These are phyloP conservation scores for Narcine bancroftii DNA, from an alignment of 2,113 vertebrate species.

Conservation along the genomic window DNA sequence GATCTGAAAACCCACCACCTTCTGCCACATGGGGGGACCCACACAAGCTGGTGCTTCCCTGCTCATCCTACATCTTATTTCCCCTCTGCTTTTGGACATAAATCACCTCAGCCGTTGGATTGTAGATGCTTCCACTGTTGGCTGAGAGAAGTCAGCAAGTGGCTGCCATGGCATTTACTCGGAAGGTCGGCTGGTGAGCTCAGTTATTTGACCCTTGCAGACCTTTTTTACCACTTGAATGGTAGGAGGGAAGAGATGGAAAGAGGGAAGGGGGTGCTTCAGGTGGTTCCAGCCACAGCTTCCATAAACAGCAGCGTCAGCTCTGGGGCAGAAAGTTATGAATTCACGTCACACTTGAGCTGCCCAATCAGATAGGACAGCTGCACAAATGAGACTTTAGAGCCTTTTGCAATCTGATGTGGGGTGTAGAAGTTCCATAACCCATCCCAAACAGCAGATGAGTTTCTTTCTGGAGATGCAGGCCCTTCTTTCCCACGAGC, in stretches of 20 bases:
- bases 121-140: too few species aligned
- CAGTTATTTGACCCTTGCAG: not conserved
- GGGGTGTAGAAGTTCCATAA: too few species aligned
- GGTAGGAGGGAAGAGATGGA: not conserved
- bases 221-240: not conserved
- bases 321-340: not conserved
- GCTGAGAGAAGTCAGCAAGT: not conserved
- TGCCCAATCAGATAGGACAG: too few species aligned
- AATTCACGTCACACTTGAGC: too few species aligned
- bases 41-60: not conserved
- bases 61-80: not conserved
- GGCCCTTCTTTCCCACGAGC: too few species aligned
- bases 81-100: not conserved
- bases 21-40: not conserved
- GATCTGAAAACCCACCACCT: not conserved
- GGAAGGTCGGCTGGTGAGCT: not conserved
- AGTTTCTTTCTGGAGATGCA: too few species aligned
- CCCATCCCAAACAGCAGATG: too few species aligned
- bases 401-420: too few species aligned
- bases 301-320: not conserved
- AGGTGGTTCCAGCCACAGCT: not conserved
- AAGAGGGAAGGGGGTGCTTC: not conserved
- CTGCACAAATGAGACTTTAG: not conserved
- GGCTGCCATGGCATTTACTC: not conserved
- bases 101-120: not conserved